Conservation (phyloP, 2,113 vertebrate genomes). For the Proterorhinus semilunaris region DNA sequence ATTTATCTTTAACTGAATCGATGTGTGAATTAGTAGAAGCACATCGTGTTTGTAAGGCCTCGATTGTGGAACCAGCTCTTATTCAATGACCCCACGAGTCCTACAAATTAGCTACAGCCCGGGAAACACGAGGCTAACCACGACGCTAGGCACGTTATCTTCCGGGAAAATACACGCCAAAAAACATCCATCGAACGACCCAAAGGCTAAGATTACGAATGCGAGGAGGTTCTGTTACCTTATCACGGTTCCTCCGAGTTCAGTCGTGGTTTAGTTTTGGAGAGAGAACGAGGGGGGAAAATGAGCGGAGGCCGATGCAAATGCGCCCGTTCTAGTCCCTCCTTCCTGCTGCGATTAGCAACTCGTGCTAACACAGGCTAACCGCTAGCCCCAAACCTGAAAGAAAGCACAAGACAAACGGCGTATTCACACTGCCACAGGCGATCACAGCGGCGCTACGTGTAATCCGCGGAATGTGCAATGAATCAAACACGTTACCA, state of each 20-base stretch:
- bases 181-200: not conserved
- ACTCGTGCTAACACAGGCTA: slow-evolving; percentile 32
- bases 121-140: not conserved
- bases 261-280: not conserved
- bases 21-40: not conserved
- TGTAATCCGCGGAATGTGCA: not conserved
- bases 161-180: too few species aligned
- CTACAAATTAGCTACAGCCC: not conserved
- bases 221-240: slow-evolving; percentile 31
- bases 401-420: slow-evolving; percentile 6
- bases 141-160: not conserved
- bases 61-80: not conserved
- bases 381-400: slow-evolving; percentile 7
- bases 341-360: slow-evolving; percentile 50
- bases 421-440: not conserved
- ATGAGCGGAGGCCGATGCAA: slow-evolving; percentile 37
- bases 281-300: not conserved
- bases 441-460: fast-evolving
- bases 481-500: not conserved
- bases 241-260: not conserved
- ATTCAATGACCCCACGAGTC: not conserved
- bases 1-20: not conserved
- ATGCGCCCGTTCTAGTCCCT: slow-evolving; percentile 17
- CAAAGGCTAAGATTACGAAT: not conserved
- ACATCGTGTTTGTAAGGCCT: not conserved